These are phyloP conservation scores for Bombus waltoni DNA, from an alignment of 1,140 invertebrate species.

Conservation along the genomic window DNA sequence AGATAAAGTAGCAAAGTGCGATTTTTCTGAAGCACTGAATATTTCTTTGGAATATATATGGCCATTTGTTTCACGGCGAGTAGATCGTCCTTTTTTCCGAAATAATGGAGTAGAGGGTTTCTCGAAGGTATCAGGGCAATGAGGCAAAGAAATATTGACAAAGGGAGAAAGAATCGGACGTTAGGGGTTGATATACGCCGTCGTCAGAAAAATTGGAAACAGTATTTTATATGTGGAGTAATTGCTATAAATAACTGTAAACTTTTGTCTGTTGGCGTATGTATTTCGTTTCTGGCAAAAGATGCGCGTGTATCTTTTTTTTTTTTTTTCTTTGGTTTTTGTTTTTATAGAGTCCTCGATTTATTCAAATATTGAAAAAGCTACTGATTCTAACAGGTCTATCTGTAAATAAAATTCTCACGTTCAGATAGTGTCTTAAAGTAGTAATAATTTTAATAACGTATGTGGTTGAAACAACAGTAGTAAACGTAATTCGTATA, in stretches of 20 bases:
- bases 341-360: no score
- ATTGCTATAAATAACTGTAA: background rate
- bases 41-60: slow-evolving; percentile 14
- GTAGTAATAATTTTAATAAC: background rate
- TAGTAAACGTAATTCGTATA: background rate
- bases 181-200: background rate
- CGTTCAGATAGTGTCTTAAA: background rate
- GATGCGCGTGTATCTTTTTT: no score
- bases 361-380: no score
- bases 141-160: background rate
- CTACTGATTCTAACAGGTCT: background rate
- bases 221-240: background rate
- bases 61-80: background rate
- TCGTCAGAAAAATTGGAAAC: background rate
- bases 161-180: background rate
- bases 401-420: background rate
- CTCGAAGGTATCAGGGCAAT: background rate
- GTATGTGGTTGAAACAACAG: background rate
- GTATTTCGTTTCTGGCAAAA: background rate
- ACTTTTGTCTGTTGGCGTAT: background rate
- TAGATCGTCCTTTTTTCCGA: background rate
- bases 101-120: background rate
- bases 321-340: no score
- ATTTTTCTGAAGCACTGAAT: background rate
- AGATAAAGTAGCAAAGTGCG: background rate